A percentile compares a stretch with the other conserved stretches of the same genome.
These are phyloP conservation scores for Dromaius novaehollandiae DNA, from an alignment of 2,113 vertebrate species.

Conservation along the genomic window DNA sequence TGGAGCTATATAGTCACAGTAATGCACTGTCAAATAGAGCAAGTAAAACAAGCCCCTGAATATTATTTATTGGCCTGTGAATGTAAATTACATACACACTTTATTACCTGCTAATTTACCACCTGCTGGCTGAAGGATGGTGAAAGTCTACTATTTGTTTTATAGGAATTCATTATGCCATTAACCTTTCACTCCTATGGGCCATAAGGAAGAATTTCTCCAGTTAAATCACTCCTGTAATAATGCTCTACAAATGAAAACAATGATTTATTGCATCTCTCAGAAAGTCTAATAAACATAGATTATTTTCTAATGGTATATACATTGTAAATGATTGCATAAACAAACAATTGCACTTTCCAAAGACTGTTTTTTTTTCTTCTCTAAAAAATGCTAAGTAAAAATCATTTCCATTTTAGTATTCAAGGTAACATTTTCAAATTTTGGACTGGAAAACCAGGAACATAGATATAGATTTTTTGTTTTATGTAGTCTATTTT, in stretches of 20 bases:
- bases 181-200: constrained; percentile 72
- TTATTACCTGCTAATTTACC: constrained; percentile 75
- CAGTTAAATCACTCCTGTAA: constrained; percentile 60
- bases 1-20: not conserved
- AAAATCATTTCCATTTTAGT: not conserved
- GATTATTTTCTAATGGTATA: constrained; percentile 47
- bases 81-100: constrained; percentile 59
- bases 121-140: constrained; percentile 64
- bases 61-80: constrained; percentile 57
- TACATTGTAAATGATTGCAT: not conserved
- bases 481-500: not conserved
- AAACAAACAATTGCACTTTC: not conserved
- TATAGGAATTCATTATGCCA: constrained; percentile 74
- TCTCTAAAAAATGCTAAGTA: not conserved
- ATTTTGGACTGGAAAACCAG: not conserved
- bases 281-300: constrained; percentile 36
- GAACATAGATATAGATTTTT: not conserved
- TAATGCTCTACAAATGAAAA: constrained; percentile 65
- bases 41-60: constrained; percentile 27
- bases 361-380: not conserved
- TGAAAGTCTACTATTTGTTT: constrained; percentile 69
- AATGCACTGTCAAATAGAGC: constrained; percentile 25
- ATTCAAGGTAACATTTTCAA: not conserved
- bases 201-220: constrained; percentile 34
- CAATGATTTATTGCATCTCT: constrained; percentile 48